These are phyloP conservation scores for Tanytarsus gracilentus DNA, from an alignment of 2,888 invertebrate species.

Conservation along the genomic window DNA sequence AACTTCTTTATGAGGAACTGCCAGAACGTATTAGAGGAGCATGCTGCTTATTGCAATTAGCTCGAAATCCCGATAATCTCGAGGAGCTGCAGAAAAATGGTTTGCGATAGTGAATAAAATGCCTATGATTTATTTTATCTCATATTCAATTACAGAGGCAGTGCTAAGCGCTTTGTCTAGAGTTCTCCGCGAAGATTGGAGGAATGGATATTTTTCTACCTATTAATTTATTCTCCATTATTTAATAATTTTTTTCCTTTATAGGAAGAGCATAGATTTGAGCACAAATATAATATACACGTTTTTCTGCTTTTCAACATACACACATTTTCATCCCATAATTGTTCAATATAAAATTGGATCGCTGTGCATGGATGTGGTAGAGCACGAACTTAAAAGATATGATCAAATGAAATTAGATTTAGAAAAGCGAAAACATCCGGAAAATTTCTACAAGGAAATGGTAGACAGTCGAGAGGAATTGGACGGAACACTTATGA, in stretches of 20 bases:
- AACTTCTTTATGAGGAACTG: slow-evolving; percentile 90
- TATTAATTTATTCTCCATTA: too few species aligned
- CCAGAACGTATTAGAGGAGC: slow-evolving; percentile 89
- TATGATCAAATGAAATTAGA: slow-evolving; percentile 88
- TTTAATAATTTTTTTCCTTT: too few species aligned
- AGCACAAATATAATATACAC: slow-evolving; percentile 94
- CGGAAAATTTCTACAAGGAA: slow-evolving; percentile 36
- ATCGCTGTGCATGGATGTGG: slow-evolving; percentile 91
- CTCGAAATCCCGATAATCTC: slow-evolving; percentile 88
- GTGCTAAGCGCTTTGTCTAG: slow-evolving; percentile 90
- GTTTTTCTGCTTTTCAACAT: slow-evolving; percentile 95
- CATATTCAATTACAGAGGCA: slow-evolving; percentile 62
- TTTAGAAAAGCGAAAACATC: slow-evolving; percentile 49
- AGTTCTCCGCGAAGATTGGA: slow-evolving; percentile 95
- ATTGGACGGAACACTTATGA: slow-evolving; percentile 40
- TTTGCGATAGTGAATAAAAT: slow-evolving; percentile 39
- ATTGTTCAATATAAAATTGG: slow-evolving; percentile 96
- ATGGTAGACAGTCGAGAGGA: slow-evolving; percentile 37
- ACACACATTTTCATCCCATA: slow-evolving; percentile 88
- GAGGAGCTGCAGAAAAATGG: slow-evolving; percentile 90
- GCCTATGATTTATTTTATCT: slow-evolving; percentile 24
- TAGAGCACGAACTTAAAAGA: slow-evolving; percentile 87
- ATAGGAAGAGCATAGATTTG: slow-evolving; percentile 85
- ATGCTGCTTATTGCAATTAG: slow-evolving; percentile 79
- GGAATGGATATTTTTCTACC: too few species aligned